These are phyloP conservation scores for Mesorhabditis spiculigera DNA, from an alignment of 2,888 invertebrate genomes.

Conservation along the genomic window DNA sequence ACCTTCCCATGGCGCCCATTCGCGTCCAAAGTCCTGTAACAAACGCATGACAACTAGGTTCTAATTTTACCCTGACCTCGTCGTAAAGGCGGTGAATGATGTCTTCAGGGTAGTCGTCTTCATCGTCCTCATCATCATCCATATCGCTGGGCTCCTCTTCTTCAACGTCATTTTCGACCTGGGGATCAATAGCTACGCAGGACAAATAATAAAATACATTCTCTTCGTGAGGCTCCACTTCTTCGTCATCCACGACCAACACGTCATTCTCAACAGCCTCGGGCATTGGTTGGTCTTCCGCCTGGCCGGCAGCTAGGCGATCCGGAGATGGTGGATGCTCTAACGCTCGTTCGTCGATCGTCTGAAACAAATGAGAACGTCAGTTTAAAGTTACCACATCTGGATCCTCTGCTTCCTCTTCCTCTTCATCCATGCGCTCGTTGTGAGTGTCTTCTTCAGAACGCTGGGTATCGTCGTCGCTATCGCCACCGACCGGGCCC, in stretches of 20 bases:
- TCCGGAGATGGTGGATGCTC: constrained; percentile 8
- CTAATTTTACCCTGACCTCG: constrained; percentile 7
- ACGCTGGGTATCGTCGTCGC: constrained; percentile 6
- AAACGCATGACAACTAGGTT: background rate
- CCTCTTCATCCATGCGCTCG: constrained; percentile 19
- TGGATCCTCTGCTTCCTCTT: constrained; percentile 17
- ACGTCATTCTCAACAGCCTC: constrained; percentile 17
- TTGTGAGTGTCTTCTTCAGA: constrained; percentile 18
- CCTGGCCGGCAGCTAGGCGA: constrained; percentile 15
- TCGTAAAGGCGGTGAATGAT: constrained; percentile 10
- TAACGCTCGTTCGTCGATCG: constrained; percentile 16
- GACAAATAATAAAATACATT: no score
- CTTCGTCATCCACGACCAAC: constrained; percentile 31
- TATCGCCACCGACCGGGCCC: constrained; percentile 11
- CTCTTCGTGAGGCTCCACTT: no score
- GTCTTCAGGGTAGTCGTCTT: constrained; percentile 18
- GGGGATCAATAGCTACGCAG: no score
- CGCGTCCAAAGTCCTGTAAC: background rate
- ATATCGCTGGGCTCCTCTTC: constrained; percentile 33
- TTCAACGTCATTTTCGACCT: constrained; percentile 29
- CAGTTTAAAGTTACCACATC: constrained; percentile 13
- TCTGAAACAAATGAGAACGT: background rate
- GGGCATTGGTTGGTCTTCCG: constrained; percentile 15
- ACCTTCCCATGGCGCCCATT: background rate
- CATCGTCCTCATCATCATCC: constrained; percentile 20